A percentile compares a stretch with the other conserved stretches of the same genome.
phyloP scores from a whole-genome alignment of 2,888 invertebrate genomes.

The Limenitis camilla region DNA sequence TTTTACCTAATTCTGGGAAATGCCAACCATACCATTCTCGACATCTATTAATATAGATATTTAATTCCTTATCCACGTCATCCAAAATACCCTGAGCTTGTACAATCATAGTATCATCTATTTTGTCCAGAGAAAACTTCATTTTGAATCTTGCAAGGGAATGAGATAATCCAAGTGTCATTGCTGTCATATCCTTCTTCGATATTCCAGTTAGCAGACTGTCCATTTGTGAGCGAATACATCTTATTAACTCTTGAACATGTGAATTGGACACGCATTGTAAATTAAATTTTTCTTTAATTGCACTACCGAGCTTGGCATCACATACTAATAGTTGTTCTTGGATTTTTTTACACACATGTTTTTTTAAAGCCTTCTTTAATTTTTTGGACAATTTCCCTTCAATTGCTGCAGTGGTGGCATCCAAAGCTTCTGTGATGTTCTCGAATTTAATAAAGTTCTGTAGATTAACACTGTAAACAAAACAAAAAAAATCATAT shows the following conservation, averaged over 20 bases:
- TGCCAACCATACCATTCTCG: slow-evolving; percentile 97
- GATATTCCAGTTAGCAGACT: slow-evolving; percentile 89
- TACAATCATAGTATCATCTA: slow-evolving; percentile 99
- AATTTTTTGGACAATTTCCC: slow-evolving; percentile 94
- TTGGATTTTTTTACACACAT: slow-evolving; percentile 85
- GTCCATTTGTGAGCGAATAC: slow-evolving; percentile 95
- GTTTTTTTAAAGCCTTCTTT: slow-evolving; percentile 93
- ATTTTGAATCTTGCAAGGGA: slow-evolving; percentile 96
- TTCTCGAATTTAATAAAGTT: slow-evolving; percentile 97
- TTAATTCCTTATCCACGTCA: slow-evolving; percentile 98
- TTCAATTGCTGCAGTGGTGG: slow-evolving; percentile 93
- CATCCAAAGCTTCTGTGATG: slow-evolving; percentile 95
- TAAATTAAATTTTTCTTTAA: slow-evolving; percentile 93
- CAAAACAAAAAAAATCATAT: neutral
- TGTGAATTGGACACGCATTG: slow-evolving; percentile 89
- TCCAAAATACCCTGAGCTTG: slow-evolving; percentile 96
- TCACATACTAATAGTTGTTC: slow-evolving; percentile 95
- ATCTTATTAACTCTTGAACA: slow-evolving; percentile 75
- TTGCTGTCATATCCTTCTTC: slow-evolving; percentile 95
- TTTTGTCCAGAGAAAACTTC: slow-evolving; percentile 99
- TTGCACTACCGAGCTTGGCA: slow-evolving; percentile 93
- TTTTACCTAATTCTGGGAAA: slow-evolving; percentile 98
- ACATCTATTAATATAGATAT: slow-evolving; percentile 97
- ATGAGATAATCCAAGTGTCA: slow-evolving; percentile 95
- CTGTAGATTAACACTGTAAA: slow-evolving; percentile 88